A percentile compares a stretch with the other conserved stretches of the same genome.
Conservation (phyloP, 2,113 vertebrate species). For the Puma concolor region DNA sequence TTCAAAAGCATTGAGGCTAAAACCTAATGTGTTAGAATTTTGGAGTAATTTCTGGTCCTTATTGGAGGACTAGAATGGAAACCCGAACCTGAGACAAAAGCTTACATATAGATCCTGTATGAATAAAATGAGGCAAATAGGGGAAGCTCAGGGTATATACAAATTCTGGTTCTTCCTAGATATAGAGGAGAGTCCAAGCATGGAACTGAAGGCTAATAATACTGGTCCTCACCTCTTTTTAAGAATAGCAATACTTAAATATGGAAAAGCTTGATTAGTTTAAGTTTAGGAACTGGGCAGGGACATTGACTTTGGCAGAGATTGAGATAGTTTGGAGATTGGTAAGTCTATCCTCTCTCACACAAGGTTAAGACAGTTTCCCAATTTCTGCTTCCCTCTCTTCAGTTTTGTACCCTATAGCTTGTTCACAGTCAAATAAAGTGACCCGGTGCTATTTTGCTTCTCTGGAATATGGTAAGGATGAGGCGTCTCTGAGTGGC, state of each 20-base stretch:
- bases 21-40: neutral
- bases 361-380: neutral
- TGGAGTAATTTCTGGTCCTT: neutral
- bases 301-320: neutral
- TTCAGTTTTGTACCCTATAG: neutral
- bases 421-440: neutral
- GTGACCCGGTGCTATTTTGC: neutral
- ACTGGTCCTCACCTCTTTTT: neutral
- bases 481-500: neutral
- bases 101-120: neutral
- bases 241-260: neutral
- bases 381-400: neutral
- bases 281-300: neutral
- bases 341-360: neutral
- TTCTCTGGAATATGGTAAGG: neutral
- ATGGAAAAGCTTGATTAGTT: neutral
- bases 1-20: neutral
- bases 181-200: neutral
- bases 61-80: neutral
- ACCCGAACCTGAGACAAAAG: neutral
- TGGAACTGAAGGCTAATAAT: neutral
- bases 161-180: neutral
- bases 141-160: neutral
- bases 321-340: neutral
- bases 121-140: neutral